Evolutionary conservation across 2,888 invertebrate species (phyloP).

Genomic region (Drosophila nr. fundita): DNA sequence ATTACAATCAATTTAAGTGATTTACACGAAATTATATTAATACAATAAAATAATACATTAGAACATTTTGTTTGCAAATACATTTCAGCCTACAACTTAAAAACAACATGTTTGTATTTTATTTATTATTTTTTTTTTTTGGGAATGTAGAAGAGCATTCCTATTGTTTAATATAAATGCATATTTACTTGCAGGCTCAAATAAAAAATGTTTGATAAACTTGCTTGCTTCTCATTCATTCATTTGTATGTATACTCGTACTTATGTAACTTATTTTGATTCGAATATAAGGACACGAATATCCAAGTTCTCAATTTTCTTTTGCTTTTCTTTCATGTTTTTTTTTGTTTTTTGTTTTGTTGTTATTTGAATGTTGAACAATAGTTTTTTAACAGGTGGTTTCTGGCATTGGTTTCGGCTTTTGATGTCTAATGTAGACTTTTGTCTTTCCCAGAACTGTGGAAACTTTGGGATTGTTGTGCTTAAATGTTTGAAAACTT

Average conservation of each 20-base stretch:
- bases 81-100: constrained; percentile 64
- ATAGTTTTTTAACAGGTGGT: constrained; percentile 82
- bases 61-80: constrained; percentile 65
- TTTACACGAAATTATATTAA: constrained; percentile 67
- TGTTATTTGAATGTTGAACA: constrained; percentile 31
- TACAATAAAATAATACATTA: constrained; percentile 67
- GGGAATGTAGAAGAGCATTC: constrained; percentile 53
- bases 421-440: constrained; percentile 54
- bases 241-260: constrained; percentile 45
- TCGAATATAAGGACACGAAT: constrained; percentile 54
- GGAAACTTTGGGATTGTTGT: constrained; percentile 43
- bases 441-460: constrained; percentile 54
- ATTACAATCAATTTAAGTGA: constrained; percentile 69
- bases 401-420: constrained; percentile 82
- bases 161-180: constrained; percentile 66
- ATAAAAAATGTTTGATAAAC: constrained; percentile 56
- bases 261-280: constrained; percentile 60
- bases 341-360: background rate
- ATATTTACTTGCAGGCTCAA: constrained; percentile 66
- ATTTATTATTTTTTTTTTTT: background rate
- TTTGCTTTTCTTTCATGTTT: background rate
- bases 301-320: constrained; percentile 39
- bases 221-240: constrained; percentile 26
- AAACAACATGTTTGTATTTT: constrained; percentile 40
- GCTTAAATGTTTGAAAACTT: constrained; percentile 42